phyloP scores from a whole-genome alignment of 2,888 invertebrate genomes.

The Eupithecia inturbata region DNA sequence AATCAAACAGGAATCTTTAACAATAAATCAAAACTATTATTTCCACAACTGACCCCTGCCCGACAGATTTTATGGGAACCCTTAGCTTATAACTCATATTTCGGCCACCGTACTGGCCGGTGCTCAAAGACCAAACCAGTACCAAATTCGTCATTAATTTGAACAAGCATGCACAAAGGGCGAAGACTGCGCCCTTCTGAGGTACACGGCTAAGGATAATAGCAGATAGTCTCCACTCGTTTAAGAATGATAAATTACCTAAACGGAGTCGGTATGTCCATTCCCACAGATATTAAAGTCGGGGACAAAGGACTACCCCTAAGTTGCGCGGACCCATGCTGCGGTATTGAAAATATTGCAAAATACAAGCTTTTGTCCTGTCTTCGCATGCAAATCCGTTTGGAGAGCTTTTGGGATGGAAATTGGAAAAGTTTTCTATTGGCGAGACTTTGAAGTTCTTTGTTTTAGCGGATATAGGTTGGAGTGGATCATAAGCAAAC shows the following conservation, averaged over 20 bases:
- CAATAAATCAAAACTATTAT: conserved; percentile 46
- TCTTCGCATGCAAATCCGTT: conserved; percentile 78
- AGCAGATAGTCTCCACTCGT: conserved; percentile 76
- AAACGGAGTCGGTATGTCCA: conserved; percentile 82
- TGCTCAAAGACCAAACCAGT: conserved; percentile 67
- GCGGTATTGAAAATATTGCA: conserved; percentile 80
- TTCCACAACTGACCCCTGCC: conserved; percentile 45
- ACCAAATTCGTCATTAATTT: conserved; percentile 72
- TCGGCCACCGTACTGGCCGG: conserved; percentile 64
- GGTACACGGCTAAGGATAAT: conserved; percentile 69
- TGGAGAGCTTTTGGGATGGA: conserved; percentile 71
- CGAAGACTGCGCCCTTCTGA: conserved; percentile 71
- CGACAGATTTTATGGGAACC: conserved; percentile 75
- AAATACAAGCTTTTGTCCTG: conserved; percentile 72
- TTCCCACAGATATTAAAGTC: conserved; percentile 84
- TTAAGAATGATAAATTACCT: conserved; percentile 84
- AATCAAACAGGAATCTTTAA: conserved; percentile 39
- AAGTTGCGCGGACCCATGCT: conserved; percentile 74
- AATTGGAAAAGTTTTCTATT: conserved; percentile 79
- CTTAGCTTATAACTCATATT: conserved; percentile 78
- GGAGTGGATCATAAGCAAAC: conserved; percentile 13
- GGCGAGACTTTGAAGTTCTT: conserved; percentile 69
- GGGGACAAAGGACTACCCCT: conserved; percentile 75
- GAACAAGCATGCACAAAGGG: conserved; percentile 68
- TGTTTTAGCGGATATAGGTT: conserved; percentile 59